These are phyloP conservation scores for Pyrochroa serraticornis DNA, from an alignment of 2,888 invertebrate genomes.

Conservation along the genomic window DNA sequence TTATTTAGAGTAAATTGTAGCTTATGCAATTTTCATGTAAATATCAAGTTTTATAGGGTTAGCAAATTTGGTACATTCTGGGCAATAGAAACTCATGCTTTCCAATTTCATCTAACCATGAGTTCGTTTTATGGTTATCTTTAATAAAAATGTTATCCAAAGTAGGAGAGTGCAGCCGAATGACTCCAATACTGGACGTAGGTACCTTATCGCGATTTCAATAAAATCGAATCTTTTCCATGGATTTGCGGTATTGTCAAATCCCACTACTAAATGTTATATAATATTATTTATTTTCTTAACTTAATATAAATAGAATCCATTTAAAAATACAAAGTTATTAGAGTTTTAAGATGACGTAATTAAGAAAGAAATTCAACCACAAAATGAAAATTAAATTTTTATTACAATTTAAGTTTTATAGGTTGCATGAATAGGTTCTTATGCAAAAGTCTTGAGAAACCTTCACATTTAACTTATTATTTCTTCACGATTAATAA, in stretches of 20 bases:
- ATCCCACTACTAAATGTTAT: no score
- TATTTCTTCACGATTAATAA: no score
- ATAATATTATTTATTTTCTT: no score
- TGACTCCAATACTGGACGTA: conserved; percentile 24
- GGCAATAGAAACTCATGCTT: conserved; percentile 27
- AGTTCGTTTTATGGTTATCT: conserved; percentile 36
- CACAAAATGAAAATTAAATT: no score
- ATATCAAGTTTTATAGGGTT: conserved; percentile 7
- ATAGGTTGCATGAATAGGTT: no score
- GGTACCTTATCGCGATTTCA: conserved; percentile 39
- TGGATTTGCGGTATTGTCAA: neutral
- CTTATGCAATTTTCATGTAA: neutral
- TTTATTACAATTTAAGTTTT: no score
- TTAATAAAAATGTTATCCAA: conserved; percentile 39
- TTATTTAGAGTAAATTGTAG: neutral
- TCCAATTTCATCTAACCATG: conserved; percentile 33
- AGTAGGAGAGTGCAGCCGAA: conserved; percentile 26
- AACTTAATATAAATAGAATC: no score
- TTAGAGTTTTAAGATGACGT: no score
- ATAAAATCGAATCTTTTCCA: conserved; percentile 34
- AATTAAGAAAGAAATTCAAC: no score
- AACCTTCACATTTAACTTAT: no score
- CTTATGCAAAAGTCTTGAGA: no score
- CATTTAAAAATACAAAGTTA: no score
- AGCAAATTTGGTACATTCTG: conserved; percentile 24